Evolutionary conservation across 2,113 vertebrate genomes (phyloP).

Genomic region (Platycercus adscitus): DNA sequence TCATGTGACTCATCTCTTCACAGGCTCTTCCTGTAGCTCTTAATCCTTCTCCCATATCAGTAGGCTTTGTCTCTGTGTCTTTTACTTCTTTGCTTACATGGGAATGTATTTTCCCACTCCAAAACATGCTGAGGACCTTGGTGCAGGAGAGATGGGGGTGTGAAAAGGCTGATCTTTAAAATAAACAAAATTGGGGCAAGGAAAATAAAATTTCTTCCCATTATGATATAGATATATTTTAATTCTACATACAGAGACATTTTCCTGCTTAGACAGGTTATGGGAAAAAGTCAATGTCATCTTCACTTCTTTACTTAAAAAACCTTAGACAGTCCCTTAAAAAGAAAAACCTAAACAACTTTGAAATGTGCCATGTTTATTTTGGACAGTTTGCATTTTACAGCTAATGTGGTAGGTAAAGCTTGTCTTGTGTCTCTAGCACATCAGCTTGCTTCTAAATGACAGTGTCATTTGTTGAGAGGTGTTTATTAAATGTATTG

Average conservation of each 20-base stretch:
- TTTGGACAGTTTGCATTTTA: not conserved
- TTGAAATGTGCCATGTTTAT: not conserved
- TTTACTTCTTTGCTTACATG: not conserved
- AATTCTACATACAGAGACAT: not conserved
- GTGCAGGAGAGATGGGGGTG: not conserved
- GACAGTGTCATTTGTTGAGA: not conserved
- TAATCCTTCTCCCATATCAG: not conserved
- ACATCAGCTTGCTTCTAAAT: not conserved
- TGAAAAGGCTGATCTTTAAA: not conserved
- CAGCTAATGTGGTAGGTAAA: constrained; percentile 23
- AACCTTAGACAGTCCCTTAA: not conserved
- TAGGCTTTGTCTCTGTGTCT: not conserved
- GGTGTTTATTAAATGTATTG: constrained; percentile 32
- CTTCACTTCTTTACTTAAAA: not conserved
- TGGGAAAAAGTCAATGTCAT: not conserved
- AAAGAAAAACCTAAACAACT: not conserved
- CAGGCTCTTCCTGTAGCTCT: not conserved
- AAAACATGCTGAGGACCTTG: not conserved
- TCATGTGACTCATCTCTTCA: not conserved
- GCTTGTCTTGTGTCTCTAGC: not conserved
- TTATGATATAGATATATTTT: not conserved
- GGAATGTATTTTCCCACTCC: not conserved
- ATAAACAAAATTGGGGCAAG: not conserved
- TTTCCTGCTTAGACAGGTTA: not conserved
- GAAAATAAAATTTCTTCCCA: not conserved